A percentile compares a stretch with the other conserved stretches of the same genome.
These are phyloP conservation scores for Hoplodrina blanda DNA, from an alignment of 2,888 invertebrate genomes.

Conservation along the genomic window DNA sequence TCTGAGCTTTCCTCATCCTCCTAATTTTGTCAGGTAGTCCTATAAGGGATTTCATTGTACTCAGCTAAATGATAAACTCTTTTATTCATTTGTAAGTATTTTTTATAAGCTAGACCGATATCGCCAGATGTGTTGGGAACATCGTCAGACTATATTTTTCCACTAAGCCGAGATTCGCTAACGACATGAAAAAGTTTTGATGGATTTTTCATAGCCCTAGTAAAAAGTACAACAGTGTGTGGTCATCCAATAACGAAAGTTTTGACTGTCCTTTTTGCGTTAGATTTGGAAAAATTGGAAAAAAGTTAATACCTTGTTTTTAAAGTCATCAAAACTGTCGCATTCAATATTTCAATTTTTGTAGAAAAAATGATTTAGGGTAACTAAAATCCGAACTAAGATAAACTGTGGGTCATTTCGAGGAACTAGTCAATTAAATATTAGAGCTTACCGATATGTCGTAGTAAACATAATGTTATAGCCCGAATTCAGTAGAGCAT, in stretches of 20 bases:
- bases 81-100: constrained; percentile 37
- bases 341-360: neutral
- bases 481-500: constrained; percentile 21
- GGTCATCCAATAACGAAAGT: constrained; percentile 79
- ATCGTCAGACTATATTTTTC: constrained; percentile 70
- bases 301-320: constrained; percentile 51
- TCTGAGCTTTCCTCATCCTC: constrained; percentile 19
- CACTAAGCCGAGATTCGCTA: constrained; percentile 76
- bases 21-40: constrained; percentile 55
- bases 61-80: constrained; percentile 38
- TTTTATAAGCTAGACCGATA: constrained; percentile 62
- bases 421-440: constrained; percentile 3
- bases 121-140: constrained; percentile 66
- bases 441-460: neutral
- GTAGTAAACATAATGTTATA: neutral
- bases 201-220: constrained; percentile 83
- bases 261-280: constrained; percentile 66
- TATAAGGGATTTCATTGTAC: constrained; percentile 30
- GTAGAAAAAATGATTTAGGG: neutral
- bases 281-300: constrained; percentile 53
- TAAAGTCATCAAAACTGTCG: constrained; percentile 8
- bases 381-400: constrained; percentile 8
- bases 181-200: constrained; percentile 86
- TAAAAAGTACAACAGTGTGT: constrained; percentile 79
- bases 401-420: constrained; percentile 1